A percentile compares a stretch with the other conserved stretches of the same genome.
These are phyloP conservation scores for Armadillidium nasatum DNA, from an alignment of 1,140 invertebrate genomes.

Conservation along the genomic window DNA sequence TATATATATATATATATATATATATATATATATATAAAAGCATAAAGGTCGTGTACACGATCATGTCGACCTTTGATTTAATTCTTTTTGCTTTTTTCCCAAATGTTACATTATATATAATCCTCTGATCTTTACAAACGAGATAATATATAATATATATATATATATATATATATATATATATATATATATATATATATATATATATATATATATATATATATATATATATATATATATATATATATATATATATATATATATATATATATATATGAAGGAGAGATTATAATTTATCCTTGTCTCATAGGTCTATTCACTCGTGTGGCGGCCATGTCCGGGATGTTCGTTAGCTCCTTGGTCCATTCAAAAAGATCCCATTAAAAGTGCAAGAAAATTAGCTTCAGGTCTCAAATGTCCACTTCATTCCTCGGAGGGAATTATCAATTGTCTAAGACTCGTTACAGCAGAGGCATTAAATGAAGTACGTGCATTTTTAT, in stretches of 20 bases:
- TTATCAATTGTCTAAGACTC: conserved; percentile 47
- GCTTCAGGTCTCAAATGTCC: conserved; percentile 47
- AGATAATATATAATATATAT: no score
- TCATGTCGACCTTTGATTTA: no score
- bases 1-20: no score
- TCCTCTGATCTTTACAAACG: no score
- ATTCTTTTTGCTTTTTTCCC: no score
- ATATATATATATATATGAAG: not conserved
- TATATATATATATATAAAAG: no score
- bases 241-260: not conserved
- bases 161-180: conserved; percentile 15
- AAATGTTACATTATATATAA: no score
- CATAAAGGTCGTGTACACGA: no score
- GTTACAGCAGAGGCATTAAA: conserved; percentile 29
- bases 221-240: conserved; percentile 20
- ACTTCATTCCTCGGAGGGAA: conserved; percentile 34
- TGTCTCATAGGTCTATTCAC: conserved; percentile 42
- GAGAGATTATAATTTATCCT: not conserved
- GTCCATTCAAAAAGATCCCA: conserved; percentile 47
- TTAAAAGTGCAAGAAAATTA: conserved; percentile 46
- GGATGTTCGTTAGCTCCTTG: conserved; percentile 47
- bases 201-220: conserved; percentile 17
- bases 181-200: conserved; percentile 11
- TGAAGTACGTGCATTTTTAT: conserved; percentile 20
- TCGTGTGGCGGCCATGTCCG: conserved; percentile 43